Evolutionary conservation across 2,888 invertebrate genomes (phyloP), one percentile per base, ranked within the genome.

Genomic region (Drosophila anomelani): DNA sequence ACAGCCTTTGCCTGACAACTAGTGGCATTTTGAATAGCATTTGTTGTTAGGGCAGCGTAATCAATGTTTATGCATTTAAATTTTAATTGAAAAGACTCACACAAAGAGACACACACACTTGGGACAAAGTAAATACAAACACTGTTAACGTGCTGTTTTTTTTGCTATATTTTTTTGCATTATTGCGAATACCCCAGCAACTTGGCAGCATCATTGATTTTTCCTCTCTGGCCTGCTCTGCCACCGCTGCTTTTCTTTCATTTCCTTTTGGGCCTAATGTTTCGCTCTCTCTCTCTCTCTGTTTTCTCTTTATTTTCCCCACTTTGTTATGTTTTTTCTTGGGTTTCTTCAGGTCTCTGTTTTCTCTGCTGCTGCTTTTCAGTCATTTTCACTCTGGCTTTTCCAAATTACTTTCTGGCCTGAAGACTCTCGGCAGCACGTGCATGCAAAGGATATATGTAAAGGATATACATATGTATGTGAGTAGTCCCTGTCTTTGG

Each of bases 121-220:
- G 2, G 20, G 10, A 43, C 13, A n/a, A 26, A 44, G 54, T 39
- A 46, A 44, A 69, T 38, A 44, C 23, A 29, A 51, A 43, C 44
- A 46, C 60, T 49, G 46, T 51, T 61, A 71, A 55, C 46, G 38
- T 29, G 39, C 13, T 5, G 6, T 29, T 20, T 36, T 29, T 13
- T 61, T 43, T 26, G 7, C 29, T 2, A 44, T 29, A 9, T 29
- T 17, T 59, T 64, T 66, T 54, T 46, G 39, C 55, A 46, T 47
- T 67, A 67, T 68, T 68, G 69, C 59, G 46, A 64, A 69, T 67
- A 43, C 44, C 60, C 60, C 58, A 69, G 61, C 47, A 75, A 76
- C 72, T 85, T 84, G 83, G 78, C 88, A 84, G 83, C 83, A 84
- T 88, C 84, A 86, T 85, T 88, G 85, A 84, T 88, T 86, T 88